Base-by-base conservation (phyloP, 2,888 invertebrate species). In the Iphiclides podalirius region DNA sequence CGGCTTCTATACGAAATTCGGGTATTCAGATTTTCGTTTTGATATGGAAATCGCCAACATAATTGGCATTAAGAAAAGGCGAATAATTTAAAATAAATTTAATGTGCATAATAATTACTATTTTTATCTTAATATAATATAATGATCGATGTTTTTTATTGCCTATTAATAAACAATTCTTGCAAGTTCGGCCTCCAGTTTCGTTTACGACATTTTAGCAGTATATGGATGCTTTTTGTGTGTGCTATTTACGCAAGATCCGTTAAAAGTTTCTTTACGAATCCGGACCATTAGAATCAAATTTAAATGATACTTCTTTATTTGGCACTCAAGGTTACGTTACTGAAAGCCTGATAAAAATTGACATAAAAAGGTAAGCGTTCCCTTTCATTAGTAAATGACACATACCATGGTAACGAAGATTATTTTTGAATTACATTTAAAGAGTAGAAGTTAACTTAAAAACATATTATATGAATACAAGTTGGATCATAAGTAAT, bases 171-270 rank as follows among this genome's bases (percentile, higher is more conserved):
- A 28, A 6, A 28, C 28, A 28, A 16, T 40, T 28, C 11, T 15
- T 40, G 16, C 28, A 40, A 12, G 9, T 47, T 34, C 4, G 8
- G 11, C n/a, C 40, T 35, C 17, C 16, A 23, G 23, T 11, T 34
- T 20, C 9, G 2, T 15, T 34, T 40, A 14, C n/a, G 15, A 39
- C 11, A 39, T 23, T 0, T 6, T 15, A 15, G 2, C 12, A 37
- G 8, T 6, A 12, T 12, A 38, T 15, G 26, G n/a, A 12, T 37
- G 28, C 36, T 17, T 16, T 36, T 37, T 37, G 35, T 12, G 34
- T n/a, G 35, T 35, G 26, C 15, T 40, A 26, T 23, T 40, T 35
- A 35, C 13, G 16, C 16, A 47, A 40, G 8, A 33, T 14, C 11
- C 12, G 16, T 16, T 35, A 9, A 20, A 16, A 1, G 28, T 34